Evolutionary conservation across 2,797 vertebrate species (phyloP), one percentile per base, ranked within the genome.

Genomic region (Fringilla coelebs): DNA sequence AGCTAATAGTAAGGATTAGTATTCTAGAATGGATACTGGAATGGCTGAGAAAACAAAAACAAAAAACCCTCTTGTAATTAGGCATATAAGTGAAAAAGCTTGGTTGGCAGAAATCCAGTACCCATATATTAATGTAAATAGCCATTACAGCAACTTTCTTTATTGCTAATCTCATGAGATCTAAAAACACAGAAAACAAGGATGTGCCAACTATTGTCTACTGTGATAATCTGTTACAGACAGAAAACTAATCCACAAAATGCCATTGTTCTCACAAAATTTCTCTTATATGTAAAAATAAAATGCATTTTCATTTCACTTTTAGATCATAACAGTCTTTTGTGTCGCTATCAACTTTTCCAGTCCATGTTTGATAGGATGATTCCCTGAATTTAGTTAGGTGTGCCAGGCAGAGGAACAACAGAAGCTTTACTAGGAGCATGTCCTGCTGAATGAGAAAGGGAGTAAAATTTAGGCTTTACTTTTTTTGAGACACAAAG

Each of bases 111-210:
- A 96, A 96, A 88, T 89, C 79, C 95, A 89, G 13, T 58, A 61
- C n/a, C 41, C 68, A 41, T 88, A 89, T 96, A 93, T 94, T 96
- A 95, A 96, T 94, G 77, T 48, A 95, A 94, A 96, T 78, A 95
- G 49, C 63, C 45, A 92, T 91, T 96, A 90, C 49, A 95, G 57
- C 76, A 95, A 92, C 75, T 94, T 96, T 24, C 43, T 92, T 94
- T 88, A 89, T 82, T 89, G 60, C 60, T 88, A 6, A 61, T 86
- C 87, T 96, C 91, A 55, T 52, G 91, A 97, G 78, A 95, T 74
- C 16, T 67, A 76, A 45, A 31, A 91, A 77, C 24, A 93, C 67
- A 97, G 92, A 96, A 65, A 93, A 67, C 10, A 90, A 94, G 95
- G 40, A 82, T 62, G 31, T 63, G 54, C 81, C 89, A 94, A 73